Conservation (phyloP, 2,113 vertebrate genomes). For the Antigone vipio region DNA sequence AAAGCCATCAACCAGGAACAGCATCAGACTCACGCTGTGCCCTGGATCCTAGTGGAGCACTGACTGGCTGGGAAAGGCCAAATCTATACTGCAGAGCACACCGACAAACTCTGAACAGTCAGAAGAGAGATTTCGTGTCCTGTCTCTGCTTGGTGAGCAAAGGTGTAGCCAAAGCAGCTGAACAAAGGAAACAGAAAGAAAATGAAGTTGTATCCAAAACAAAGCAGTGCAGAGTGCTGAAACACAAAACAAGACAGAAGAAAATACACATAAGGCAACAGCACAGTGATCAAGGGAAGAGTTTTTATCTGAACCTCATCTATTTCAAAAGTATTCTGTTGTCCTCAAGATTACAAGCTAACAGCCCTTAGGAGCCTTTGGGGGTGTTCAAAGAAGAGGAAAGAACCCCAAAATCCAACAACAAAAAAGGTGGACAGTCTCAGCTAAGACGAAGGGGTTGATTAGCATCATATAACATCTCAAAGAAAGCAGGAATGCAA, state of each 20-base stretch:
- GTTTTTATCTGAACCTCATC: neutral
- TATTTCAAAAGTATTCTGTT: neutral
- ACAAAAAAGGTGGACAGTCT: neutral
- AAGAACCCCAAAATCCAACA: fast-evolving
- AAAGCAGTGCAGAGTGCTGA: neutral
- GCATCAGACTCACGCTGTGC: fast-evolving
- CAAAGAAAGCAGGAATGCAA: neutral
- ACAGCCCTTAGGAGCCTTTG: neutral
- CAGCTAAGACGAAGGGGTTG: neutral
- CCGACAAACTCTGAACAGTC: neutral
- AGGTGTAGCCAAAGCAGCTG: neutral
- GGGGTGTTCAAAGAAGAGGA: neutral
- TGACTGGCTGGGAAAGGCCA: neutral
- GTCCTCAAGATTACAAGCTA: neutral
- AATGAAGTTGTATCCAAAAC: neutral
- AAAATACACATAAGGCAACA: neutral
- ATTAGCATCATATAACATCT: neutral
- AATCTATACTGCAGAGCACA: neutral
- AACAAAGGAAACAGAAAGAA: neutral
- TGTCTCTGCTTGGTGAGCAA: neutral
- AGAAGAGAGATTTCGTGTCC: neutral
- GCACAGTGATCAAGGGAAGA: neutral
- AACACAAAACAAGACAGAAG: neutral
- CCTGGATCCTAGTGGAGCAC: neutral
- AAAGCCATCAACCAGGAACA: neutral